Conservation (phyloP, 2,797 vertebrate genomes). For the Huso huso region DNA sequence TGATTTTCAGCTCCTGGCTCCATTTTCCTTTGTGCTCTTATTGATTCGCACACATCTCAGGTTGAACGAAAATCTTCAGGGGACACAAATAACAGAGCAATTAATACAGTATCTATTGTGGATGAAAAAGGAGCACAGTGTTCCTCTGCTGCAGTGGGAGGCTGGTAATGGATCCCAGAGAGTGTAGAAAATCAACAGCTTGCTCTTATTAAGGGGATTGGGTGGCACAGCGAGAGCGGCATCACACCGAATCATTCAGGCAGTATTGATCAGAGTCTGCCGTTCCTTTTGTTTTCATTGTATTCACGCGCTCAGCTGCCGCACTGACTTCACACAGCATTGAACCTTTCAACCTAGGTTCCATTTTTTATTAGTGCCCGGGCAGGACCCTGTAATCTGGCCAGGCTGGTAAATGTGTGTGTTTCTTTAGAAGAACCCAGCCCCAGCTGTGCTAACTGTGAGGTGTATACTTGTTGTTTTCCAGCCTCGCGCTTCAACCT, state of each 20-base stretch:
- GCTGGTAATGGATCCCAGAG: constrained; percentile 11
- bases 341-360: too few species aligned
- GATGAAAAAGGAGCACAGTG: constrained; percentile 10
- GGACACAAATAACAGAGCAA: constrained; percentile 51
- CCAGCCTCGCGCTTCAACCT: constrained; percentile 94
- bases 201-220: constrained; percentile 18
- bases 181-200: constrained; percentile 9
- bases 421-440: too few species aligned
- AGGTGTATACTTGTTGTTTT: constrained; percentile 3
- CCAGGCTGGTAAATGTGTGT: too few species aligned
- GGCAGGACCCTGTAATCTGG: too few species aligned
- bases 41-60: constrained; percentile 52
- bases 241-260: not conserved
- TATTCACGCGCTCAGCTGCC: too few species aligned
- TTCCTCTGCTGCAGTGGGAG: constrained; percentile 1
- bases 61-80: not conserved
- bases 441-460: too few species aligned
- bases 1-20: constrained; percentile 44
- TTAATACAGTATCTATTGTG: constrained; percentile 60
- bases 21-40: constrained; percentile 58
- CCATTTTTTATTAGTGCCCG: too few species aligned
- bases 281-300: not conserved
- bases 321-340: too few species aligned
- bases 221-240: not conserved
- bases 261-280: not conserved